These are phyloP conservation scores for Caenorhabditis sp. DNA, from an alignment of 2,888 invertebrate species.

Conservation along the genomic window DNA sequence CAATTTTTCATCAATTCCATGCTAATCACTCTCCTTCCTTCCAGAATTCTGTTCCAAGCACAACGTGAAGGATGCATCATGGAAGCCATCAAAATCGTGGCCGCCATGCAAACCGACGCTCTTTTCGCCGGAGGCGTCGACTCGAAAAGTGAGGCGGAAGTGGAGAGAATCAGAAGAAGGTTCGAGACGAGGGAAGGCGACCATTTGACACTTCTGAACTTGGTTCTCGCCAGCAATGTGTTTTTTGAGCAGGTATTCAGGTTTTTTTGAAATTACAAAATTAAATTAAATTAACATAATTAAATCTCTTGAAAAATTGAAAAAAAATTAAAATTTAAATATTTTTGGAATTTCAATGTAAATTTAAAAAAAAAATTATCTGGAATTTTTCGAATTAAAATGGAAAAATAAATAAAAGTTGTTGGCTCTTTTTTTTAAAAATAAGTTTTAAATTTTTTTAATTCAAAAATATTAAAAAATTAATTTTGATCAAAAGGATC, in stretches of 20 bases:
- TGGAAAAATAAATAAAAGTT: not conserved
- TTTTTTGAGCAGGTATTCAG: constrained; percentile 64
- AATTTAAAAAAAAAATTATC: not conserved
- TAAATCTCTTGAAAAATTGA: too few relatives aligned
- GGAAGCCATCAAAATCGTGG: constrained; percentile 90
- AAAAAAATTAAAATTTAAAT: not conserved
- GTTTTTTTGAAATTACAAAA: too few relatives aligned
- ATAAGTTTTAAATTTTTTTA: too few relatives aligned
- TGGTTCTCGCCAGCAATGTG: constrained; percentile 61
- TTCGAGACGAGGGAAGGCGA: constrained; percentile 84
- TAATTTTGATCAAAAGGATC: not conserved
- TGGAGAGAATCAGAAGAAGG: constrained; percentile 84
- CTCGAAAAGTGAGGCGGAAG: constrained; percentile 52
- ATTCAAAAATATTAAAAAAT: too few relatives aligned
- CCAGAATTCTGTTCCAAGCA: constrained; percentile 69
- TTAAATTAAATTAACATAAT: too few relatives aligned
- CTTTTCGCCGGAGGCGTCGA: constrained; percentile 86
- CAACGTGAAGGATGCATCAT: constrained; percentile 82
- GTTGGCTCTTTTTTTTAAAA: too few relatives aligned
- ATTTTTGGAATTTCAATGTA: not conserved
- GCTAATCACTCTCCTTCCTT: too few relatives aligned
- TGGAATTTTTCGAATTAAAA: not conserved
- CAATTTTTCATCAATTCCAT: not conserved
- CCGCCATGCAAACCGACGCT: constrained; percentile 92
- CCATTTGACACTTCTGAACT: constrained; percentile 75